Evolutionary conservation across 2,888 invertebrate species (phyloP).

Genomic region (Reticulitermes lucifugus): DNA sequence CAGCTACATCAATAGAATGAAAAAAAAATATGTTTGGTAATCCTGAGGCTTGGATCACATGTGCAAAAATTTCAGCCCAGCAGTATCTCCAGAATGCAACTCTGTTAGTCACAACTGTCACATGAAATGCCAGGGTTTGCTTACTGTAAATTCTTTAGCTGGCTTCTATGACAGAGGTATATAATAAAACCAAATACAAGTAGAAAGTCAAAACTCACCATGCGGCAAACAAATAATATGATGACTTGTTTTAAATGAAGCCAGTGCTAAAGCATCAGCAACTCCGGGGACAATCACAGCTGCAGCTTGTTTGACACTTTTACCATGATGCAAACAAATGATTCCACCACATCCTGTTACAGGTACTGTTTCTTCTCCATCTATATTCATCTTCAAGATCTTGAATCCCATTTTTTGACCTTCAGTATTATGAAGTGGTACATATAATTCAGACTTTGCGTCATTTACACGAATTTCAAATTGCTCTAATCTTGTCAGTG

Average conservation of each 20-base stretch:
- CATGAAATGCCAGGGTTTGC: too few species aligned
- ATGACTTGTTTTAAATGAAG: constrained; percentile 64
- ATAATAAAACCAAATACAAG: background rate
- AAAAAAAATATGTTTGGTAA: too few species aligned
- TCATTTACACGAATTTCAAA: constrained; percentile 70
- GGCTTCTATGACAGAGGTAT: too few species aligned
- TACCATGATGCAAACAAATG: constrained; percentile 66
- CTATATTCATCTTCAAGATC: constrained; percentile 61
- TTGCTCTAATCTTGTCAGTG: constrained; percentile 64
- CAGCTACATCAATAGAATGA: too few species aligned
- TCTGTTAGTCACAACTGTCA: too few species aligned
- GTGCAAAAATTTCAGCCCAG: too few species aligned
- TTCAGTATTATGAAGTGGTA: constrained; percentile 74
- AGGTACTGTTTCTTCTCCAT: constrained; percentile 57
- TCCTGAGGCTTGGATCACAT: too few species aligned
- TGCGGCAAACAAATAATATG: constrained; percentile 79
- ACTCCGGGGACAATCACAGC: constrained; percentile 71
- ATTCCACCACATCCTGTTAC: constrained; percentile 65
- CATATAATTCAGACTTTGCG: constrained; percentile 69
- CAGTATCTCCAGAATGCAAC: too few species aligned
- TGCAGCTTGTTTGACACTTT: constrained; percentile 64
- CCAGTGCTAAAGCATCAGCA: constrained; percentile 69
- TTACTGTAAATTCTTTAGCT: too few species aligned
- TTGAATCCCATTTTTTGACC: constrained; percentile 76
- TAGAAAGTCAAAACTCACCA: constrained; percentile 59